These are phyloP conservation scores for Mesaphorura yosii DNA, from an alignment of 1,140 invertebrate genomes.

Conservation along the genomic window DNA sequence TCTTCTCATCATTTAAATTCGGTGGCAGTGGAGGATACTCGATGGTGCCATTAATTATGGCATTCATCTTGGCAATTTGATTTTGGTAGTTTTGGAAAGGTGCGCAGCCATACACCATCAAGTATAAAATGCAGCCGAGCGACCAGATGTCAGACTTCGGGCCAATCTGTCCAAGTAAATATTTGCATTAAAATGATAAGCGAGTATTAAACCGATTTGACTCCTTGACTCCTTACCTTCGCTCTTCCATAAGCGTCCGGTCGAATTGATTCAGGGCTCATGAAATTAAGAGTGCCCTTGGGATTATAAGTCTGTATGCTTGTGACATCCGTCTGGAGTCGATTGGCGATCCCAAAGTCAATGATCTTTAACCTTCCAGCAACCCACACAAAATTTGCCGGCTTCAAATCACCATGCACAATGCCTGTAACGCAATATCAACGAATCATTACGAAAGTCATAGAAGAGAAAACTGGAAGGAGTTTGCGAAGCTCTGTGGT, in stretches of 20 bases:
- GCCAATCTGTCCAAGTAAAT: conserved; percentile 68
- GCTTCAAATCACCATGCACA: conserved; percentile 93
- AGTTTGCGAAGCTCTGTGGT: no score
- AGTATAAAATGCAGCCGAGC: conserved; percentile 90
- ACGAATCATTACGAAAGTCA: conserved; percentile 21
- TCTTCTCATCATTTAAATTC: conserved; percentile 37
- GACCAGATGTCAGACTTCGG: conserved; percentile 96
- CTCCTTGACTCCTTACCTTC: no score
- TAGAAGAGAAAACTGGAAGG: no score
- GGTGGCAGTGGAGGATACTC: conserved; percentile 49
- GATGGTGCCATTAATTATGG: conserved; percentile 66
- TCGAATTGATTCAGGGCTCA: conserved; percentile 84
- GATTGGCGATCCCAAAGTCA: conserved; percentile 95
- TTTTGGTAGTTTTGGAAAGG: conserved; percentile 78
- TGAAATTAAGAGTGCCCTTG: conserved; percentile 87
- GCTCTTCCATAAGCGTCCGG: conserved; percentile 34
- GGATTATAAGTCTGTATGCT: conserved; percentile 70
- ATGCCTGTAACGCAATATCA: conserved; percentile 68
- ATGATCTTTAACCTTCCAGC: conserved; percentile 82
- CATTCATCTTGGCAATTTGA: conserved; percentile 61
- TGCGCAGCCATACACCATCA: conserved; percentile 76
- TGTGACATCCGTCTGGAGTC: conserved; percentile 75
- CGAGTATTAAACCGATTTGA: no score
- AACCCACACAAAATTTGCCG: conserved; percentile 89
- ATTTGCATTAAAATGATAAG: no score